Percentiles rank a stretch among this genome's conserved stretches.
Conservation (phyloP, 2,797 vertebrate genomes). For the Cyclopterus lumpus region DNA sequence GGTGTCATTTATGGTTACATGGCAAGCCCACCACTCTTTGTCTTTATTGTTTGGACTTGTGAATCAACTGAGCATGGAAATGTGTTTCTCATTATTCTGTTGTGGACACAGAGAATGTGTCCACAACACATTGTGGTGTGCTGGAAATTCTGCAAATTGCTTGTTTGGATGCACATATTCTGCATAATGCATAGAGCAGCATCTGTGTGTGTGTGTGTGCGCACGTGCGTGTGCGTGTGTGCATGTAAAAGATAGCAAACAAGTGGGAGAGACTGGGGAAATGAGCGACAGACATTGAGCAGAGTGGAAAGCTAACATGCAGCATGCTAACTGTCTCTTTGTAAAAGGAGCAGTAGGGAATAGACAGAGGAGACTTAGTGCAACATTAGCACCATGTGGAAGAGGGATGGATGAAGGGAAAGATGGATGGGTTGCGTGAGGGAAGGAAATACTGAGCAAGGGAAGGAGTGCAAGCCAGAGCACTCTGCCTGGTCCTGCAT, state of each 20-base stretch:
- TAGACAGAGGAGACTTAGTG: conserved; percentile 44
- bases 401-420: conserved; percentile 35
- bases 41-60: conserved; percentile 48
- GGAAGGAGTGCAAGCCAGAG: conserved; percentile 35
- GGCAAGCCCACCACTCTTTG: conserved; percentile 27
- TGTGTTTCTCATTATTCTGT: conserved; percentile 49
- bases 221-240: conserved; percentile 26
- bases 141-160: conserved; percentile 67
- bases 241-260: conserved; percentile 32
- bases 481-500: conserved; percentile 65
- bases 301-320: conserved; percentile 49
- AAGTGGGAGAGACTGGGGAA: conserved; percentile 37
- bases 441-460: conserved; percentile 20
- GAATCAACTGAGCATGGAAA: conserved; percentile 48
- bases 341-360: conserved; percentile 38
- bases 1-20: conserved; percentile 54
- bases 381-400: conserved; percentile 39
- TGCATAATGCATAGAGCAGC: conserved; percentile 65
- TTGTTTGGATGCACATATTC: conserved; percentile 64
- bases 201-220: conserved; percentile 26
- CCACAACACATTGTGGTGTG: conserved; percentile 51
- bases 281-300: conserved; percentile 45
- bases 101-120: conserved; percentile 54
- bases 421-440: conserved; percentile 50
- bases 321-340: conserved; percentile 41